Evolutionary conservation across 2,888 invertebrate genomes (phyloP), one percentile per base, ranked within the genome.

Genomic region (Athetis lepigone): DNA sequence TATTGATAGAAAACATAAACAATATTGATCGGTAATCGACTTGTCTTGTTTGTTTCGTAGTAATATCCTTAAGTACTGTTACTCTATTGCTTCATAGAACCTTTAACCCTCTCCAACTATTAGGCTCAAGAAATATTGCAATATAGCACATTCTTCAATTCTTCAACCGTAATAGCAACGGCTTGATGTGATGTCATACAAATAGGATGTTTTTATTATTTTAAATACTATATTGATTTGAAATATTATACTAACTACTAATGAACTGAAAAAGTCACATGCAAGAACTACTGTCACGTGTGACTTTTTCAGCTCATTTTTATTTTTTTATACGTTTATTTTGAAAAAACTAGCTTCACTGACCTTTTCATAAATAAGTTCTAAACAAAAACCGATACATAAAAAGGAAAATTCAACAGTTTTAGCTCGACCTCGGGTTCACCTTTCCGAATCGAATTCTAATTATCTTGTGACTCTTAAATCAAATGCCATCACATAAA

Each of bases 401-500:
- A n/a, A 19, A 23, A 42, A 23, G 1, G 2, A 3, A 25, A 29
- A 55, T 29, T 29, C 45, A 0, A 51, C 33, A 42, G 37, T 51
- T 47, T 18, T 9, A 39, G 5, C 16, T 8, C 16, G 42, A 57
- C 46, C 27, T 57, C 21, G 8, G 52, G 21, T 9, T 63, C 42
- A 43, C 42, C 45, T 45, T 49, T 51, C n/a, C n/a, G 18, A 23
- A 45, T 42, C 18, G 40, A 36, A 42, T 51, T 13, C 52, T 47
- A 57, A 73, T 73, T 60, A 70, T 27, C 33, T 37, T 47, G 25
- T 45, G 49, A 56, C 43, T 51, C 5, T 21, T 60, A 50, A 67
- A 76, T 52, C 63, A 60, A 67, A 65, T 62, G 57, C 47, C 60
- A 74, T 70, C 64, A 61, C 29, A 43, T 61, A 75, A 77, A 61